Evolutionary conservation across 1,140 invertebrate genomes (phyloP), one percentile per base, ranked within the genome.

Genomic region (Heterodera carotae): DNA sequence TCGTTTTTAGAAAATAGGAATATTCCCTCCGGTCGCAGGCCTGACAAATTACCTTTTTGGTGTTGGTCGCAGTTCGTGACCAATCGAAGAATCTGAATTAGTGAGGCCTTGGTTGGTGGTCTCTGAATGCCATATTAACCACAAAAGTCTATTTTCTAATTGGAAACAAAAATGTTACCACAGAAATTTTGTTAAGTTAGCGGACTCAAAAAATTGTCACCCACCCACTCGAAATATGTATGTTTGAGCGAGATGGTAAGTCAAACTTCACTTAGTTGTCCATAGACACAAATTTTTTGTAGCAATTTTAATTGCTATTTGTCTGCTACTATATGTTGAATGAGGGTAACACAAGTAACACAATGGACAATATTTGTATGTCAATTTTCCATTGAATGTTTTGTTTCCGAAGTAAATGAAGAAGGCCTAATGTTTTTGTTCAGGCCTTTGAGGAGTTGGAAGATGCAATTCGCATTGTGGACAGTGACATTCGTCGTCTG

Each of bases 381-480:
- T 69, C 36, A 59, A 68, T 48, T 77, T 80, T 56, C 48, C 48
- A 22, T 12, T 18, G 18, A 56, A 2, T 56, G 33, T 39, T 83
- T 72, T 80, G 53, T 78, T 12, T 77, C 79, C n/a, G n/a, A n/a
- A n/a, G n/a, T 64, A n/a, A 48, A 71, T 59, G n/a, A 29, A 25
- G 7, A 22, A 39, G 68, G 64, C 43, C 48, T n/a, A 56, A 76
- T 39, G 22, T 25, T 76, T 72, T 29, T 29, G 59, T 79, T 10
- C 66, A 86, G 84, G 84, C 86, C 0, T 86, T 80, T 56, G 85
- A 86, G 18, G 85, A 73, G 56, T 62, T 86, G n/a, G 84, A 84
- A 36, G 79, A 87, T 43, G 83, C 82, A 8, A 75, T 86, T 29
- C 64, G 74, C 34, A 74, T 78, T 34, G 82, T 86, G 5, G 85